Percentiles rank a stretch among this genome's conserved stretches.
Conservation (phyloP, 2,888 invertebrate genomes). For the Arrhopalites spinosus region DNA sequence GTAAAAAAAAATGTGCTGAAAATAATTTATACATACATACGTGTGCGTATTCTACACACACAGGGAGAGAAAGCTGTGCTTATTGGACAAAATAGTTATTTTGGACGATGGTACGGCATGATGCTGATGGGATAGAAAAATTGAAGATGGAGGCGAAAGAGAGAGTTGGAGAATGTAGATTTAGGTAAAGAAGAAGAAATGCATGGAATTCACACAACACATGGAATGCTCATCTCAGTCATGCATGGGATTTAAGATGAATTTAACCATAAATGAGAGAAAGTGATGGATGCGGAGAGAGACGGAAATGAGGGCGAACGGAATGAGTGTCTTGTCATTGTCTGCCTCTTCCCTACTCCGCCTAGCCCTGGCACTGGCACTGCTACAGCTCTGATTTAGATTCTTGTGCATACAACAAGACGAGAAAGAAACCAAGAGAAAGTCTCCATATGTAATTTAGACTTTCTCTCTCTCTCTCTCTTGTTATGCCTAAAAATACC, state of each 20-base stretch:
- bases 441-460: too few relatives aligned
- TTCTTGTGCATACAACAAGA: not conserved
- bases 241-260: conserved; percentile 13
- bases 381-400: not conserved
- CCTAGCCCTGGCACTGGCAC: not conserved
- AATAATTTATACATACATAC: not conserved
- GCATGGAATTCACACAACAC: not conserved
- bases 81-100: too few relatives aligned
- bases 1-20: not conserved
- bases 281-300: conserved; percentile 14
- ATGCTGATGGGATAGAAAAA: too few relatives aligned
- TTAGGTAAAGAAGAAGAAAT: conserved; percentile 2
- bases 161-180: not conserved
- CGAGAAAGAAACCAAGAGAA: too few relatives aligned
- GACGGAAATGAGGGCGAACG: conserved; percentile 21
- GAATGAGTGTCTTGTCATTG: conserved; percentile 7
- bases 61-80: not conserved
- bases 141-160: not conserved
- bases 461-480: not conserved
- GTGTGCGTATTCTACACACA: not conserved
- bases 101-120: too few relatives aligned
- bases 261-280: conserved; percentile 12
- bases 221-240: conserved; percentile 1
- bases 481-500: not conserved
- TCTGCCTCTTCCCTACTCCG: not conserved